Conservation (phyloP, 2,797 vertebrate genomes). For the Triplophysa bombifrons region DNA sequence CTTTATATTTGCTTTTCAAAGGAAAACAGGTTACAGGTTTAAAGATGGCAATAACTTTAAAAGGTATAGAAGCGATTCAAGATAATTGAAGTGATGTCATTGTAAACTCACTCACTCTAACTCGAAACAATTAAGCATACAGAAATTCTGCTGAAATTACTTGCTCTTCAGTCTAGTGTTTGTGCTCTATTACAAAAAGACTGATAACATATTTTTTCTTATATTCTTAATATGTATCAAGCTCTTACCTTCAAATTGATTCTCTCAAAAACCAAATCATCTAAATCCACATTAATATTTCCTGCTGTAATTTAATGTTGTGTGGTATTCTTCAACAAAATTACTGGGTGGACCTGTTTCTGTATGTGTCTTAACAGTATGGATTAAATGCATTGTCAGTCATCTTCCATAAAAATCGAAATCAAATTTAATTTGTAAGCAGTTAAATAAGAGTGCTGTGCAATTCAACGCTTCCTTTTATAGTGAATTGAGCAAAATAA, state of each 20-base stretch:
- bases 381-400: background rate
- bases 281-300: constrained; percentile 36
- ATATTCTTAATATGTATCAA: constrained; percentile 35
- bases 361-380: background rate
- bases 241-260: constrained; percentile 49
- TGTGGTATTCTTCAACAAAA: background rate
- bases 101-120: constrained; percentile 21
- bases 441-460: background rate
- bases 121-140: constrained; percentile 47
- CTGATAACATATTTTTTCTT: constrained; percentile 49
- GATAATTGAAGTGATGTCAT: constrained; percentile 47
- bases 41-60: constrained; percentile 17
- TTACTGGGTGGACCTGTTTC: background rate
- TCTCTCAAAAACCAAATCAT: constrained; percentile 26
- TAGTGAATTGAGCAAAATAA: background rate
- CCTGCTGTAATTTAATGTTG: constrained; percentile 40
- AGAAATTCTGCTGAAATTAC: constrained; percentile 49
- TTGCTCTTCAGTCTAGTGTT: constrained; percentile 40
- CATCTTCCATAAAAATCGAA: background rate
- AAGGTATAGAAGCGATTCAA: constrained; percentile 39
- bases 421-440: background rate
- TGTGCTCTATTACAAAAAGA: constrained; percentile 48
- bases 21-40: constrained; percentile 17
- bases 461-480: background rate
- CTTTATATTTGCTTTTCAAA: constrained; percentile 4